These are phyloP conservation scores for Castor canadensis DNA, from an alignment of 2,113 vertebrate species.

Conservation along the genomic window DNA sequence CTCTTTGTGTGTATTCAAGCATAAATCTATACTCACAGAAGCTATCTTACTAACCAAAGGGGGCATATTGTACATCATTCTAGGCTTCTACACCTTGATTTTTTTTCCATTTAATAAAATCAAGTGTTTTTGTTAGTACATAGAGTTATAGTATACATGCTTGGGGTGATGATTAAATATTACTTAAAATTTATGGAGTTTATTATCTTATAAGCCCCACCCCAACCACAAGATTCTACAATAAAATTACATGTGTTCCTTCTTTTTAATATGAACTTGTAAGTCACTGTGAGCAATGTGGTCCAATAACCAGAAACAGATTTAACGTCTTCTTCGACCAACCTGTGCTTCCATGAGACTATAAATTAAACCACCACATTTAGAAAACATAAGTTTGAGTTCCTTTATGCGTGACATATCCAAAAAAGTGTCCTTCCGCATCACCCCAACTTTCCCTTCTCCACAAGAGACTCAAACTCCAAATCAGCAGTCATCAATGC, in stretches of 20 bases:
- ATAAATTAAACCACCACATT: not conserved
- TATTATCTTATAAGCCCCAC: not conserved
- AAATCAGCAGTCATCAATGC: not conserved
- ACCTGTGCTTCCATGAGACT: not conserved
- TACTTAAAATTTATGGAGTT: slow-evolving; percentile 9
- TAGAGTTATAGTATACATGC: not conserved
- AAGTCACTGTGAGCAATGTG: not conserved
- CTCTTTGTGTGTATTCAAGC: not conserved
- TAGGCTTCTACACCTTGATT: not conserved
- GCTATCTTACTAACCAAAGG: not conserved
- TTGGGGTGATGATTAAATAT: not conserved
- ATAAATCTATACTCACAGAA: not conserved
- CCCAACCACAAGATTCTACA: not conserved
- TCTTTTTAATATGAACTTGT: not conserved
- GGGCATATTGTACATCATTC: not conserved
- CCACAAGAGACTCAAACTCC: not conserved
- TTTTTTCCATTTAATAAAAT: slow-evolving; percentile 25
- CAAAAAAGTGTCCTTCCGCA: not conserved
- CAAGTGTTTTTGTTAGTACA: not conserved
- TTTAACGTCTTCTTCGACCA: not conserved
- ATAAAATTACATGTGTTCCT: not conserved
- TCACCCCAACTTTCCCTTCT: not conserved
- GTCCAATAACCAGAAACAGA: not conserved
- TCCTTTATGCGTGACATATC: not conserved
- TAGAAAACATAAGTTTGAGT: not conserved